These are phyloP conservation scores for Stenoptilia bipunctidactyla DNA, from an alignment of 2,888 invertebrate genomes.

Conservation along the genomic window DNA sequence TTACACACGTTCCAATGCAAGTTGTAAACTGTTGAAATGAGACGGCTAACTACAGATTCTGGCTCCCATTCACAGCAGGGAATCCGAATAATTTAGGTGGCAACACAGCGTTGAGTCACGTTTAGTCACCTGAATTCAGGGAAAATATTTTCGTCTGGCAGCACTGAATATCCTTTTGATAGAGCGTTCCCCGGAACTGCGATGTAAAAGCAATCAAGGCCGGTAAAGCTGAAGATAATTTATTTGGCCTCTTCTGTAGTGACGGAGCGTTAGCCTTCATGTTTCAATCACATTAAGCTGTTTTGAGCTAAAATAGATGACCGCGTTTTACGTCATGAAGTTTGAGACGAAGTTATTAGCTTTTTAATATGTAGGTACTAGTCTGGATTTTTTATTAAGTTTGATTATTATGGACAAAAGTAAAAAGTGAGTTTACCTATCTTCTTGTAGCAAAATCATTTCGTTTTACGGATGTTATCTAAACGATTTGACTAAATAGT, in stretches of 20 bases:
- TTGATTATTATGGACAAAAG: no score
- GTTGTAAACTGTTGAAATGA: slow-evolving; percentile 20
- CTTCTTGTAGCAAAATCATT: no score
- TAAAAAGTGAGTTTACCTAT: no score
- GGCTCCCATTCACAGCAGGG: slow-evolving; percentile 25
- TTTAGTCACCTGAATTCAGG: slow-evolving; percentile 28
- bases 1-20: neutral
- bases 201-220: slow-evolving; percentile 50
- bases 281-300: no score
- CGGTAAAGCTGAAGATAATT: slow-evolving; percentile 49
- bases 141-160: slow-evolving; percentile 34
- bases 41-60: slow-evolving; percentile 14
- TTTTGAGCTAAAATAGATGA: no score
- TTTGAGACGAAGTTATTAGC: no score
- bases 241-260: slow-evolving; percentile 38
- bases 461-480: no score
- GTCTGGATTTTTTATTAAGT: no score
- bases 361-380: no score
- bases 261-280: slow-evolving; percentile 12
- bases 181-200: slow-evolving; percentile 36
- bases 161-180: slow-evolving; percentile 29
- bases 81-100: slow-evolving; percentile 35
- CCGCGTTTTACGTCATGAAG: no score
- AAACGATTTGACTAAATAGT: no score
- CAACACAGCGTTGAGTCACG: slow-evolving; percentile 28